A percentile compares a stretch with the other conserved stretches of the same genome.
Conservation (phyloP, 2,888 invertebrate genomes). For the Tinea trinotella region DNA sequence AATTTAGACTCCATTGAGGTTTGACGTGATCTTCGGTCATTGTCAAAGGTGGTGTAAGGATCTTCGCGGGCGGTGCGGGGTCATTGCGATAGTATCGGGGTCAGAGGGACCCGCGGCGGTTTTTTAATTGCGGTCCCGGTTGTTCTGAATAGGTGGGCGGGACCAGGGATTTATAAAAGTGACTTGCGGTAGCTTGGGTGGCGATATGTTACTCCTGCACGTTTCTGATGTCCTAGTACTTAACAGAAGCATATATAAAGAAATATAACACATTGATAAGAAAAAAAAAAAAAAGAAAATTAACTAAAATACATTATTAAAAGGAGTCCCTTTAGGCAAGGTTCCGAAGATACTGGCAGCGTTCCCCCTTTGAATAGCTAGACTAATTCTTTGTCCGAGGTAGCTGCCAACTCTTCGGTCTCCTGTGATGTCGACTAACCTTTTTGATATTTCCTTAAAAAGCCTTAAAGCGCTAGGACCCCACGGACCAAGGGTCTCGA, state of each 20-base stretch:
- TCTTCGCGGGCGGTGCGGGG: slow-evolving; percentile 16
- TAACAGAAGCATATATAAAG: background rate
- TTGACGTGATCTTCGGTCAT: background rate
- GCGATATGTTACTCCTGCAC: slow-evolving; percentile 20
- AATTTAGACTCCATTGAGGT: background rate
- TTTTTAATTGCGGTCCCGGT: slow-evolving; percentile 55
- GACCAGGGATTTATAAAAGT: slow-evolving; percentile 49
- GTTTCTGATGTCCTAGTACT: background rate
- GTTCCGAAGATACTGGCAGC: too few relatives aligned
- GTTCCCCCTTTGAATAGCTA: too few relatives aligned
- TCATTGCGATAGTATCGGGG: slow-evolving; percentile 18
- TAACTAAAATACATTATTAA: too few relatives aligned
- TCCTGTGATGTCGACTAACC: too few relatives aligned
- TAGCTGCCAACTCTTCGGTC: too few relatives aligned
- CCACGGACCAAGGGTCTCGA: too few relatives aligned
- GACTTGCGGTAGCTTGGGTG: slow-evolving; percentile 46
- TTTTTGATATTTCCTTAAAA: too few relatives aligned
- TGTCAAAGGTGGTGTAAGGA: slow-evolving; percentile 18
- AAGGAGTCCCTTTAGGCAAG: too few relatives aligned
- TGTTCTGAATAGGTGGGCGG: slow-evolving; percentile 42
- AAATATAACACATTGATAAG: too few relatives aligned
- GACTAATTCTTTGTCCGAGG: too few relatives aligned
- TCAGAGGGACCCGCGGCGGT: slow-evolving; percentile 32
- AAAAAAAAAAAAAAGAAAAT: too few relatives aligned
- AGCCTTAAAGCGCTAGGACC: too few relatives aligned